Evolutionary conservation across 2,113 vertebrate species (phyloP).

Genomic region (Podocnemis expansa): DNA sequence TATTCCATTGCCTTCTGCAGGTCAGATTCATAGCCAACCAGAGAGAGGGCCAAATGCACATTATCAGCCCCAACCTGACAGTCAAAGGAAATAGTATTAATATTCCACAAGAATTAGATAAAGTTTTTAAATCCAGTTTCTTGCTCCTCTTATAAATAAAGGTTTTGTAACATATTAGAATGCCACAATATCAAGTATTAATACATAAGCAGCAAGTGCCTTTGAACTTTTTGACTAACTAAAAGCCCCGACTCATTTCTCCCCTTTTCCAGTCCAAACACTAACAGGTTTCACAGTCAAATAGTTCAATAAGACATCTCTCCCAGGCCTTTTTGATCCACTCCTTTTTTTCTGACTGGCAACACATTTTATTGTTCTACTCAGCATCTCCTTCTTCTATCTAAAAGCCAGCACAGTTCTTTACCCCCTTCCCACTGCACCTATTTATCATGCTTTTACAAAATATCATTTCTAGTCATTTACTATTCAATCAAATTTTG

Average conservation of each 20-base stretch:
- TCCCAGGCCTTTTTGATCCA: background rate
- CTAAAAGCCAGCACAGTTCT: background rate
- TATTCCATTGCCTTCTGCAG: slow-evolving; percentile 97
- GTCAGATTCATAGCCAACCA: slow-evolving; percentile 87
- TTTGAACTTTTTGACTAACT: background rate
- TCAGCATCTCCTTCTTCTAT: background rate
- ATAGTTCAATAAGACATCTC: background rate
- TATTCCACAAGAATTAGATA: background rate
- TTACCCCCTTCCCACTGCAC: background rate
- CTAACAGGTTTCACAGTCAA: background rate
- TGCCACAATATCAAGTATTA: background rate
- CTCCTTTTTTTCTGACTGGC: background rate
- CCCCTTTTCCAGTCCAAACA: background rate
- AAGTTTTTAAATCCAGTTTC: background rate
- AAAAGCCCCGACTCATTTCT: background rate
- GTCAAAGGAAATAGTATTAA: slow-evolving; percentile 6
- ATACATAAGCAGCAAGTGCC: background rate
- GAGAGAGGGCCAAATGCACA: slow-evolving; percentile 86
- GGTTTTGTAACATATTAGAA: background rate
- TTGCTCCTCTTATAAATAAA: background rate
- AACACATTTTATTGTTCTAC: background rate
- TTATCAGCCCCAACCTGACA: slow-evolving; percentile 84
- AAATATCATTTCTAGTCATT: background rate
- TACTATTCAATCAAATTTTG: background rate
- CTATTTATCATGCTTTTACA: background rate